Conservation (phyloP, 2,113 vertebrate genomes). For the Nycticebus coucang region DNA sequence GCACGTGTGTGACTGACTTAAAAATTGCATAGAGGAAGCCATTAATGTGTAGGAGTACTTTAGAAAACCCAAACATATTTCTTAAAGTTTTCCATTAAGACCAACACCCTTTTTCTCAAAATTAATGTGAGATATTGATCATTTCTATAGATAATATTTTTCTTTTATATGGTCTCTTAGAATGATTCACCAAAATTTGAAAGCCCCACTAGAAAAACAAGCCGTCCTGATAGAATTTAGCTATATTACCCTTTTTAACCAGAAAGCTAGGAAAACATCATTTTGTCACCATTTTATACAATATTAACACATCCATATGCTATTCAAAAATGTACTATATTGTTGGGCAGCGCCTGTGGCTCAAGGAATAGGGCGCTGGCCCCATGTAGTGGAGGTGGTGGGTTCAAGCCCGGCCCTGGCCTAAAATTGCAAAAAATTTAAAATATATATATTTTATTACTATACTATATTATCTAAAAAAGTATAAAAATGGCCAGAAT, state of each 20-base stretch:
- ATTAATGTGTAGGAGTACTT: background rate
- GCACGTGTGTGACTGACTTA: background rate
- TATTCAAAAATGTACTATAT: conserved; percentile 17
- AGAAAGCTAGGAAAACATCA: background rate
- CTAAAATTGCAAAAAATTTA: no score
- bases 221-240: conserved; percentile 3
- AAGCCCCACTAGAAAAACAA: conserved; percentile 11
- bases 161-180: conserved; percentile 1
- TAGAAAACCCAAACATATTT: conserved; percentile 30
- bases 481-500: background rate
- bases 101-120: background rate
- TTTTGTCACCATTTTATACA: conserved; percentile 1
- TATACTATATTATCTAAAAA: background rate
- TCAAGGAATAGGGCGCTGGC: no score
- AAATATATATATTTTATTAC: no score
- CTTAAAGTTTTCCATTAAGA: background rate
- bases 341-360: no score
- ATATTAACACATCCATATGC: background rate
- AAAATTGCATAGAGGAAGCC: background rate
- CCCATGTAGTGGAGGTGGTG: no score
- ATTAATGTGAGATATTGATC: conserved; percentile 34
- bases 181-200: conserved; percentile 29
- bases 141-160: background rate
- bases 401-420: no score
- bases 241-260: background rate